Base-by-base conservation (phyloP, 2,797 vertebrate species). In the Antrozous pallidus region DNA sequence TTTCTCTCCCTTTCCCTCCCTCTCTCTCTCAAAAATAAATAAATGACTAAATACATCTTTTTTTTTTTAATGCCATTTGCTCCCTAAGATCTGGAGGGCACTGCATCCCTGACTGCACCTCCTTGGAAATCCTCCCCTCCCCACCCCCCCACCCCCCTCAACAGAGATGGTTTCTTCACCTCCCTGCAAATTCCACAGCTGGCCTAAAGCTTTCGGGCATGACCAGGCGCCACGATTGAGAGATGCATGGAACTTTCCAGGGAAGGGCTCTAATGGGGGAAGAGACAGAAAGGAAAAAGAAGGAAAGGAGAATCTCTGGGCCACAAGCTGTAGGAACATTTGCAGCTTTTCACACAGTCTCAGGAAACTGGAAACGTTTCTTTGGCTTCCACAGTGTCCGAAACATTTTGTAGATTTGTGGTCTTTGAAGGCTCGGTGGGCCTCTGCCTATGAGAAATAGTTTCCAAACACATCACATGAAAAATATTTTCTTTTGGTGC, bases 401-500 rank as follows among this genome's bases (percentile, higher is more conserved):
- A 26, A 42, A 40, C 65, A 65, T 81, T 82, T 88, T 63, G 58
- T 36, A 56, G 26, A 13, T 36, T 78, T 93, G 86, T 82, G 81
- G 86, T 78, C 70, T 95, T 73, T 63, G 20, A 73, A 89, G 49
- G 18, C 18, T 78, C 12, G 0, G 20, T 11, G 56, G 56, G 20
- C 38, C 73, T 93, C 88, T 12, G 28, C 10, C 11, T 12, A 24
- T 22, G 84, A 94, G 74, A 90, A 94, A 92, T 26, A 26, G 40
- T 89, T 95, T 93, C 94, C 67, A 67, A 85, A 75, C 40, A 78
- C 40, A 51, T 71, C 45, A 42, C 40, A 36, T 7, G 69, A 90
- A 71, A 78, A 95, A 71, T 71, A 17, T 36, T 91, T 95, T 91
- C 67, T 93, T 65, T 58, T 22, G 40, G 47, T 73, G 75, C 45